Conservation (phyloP, 2,888 invertebrate genomes). For the Pherbina coryleti region DNA sequence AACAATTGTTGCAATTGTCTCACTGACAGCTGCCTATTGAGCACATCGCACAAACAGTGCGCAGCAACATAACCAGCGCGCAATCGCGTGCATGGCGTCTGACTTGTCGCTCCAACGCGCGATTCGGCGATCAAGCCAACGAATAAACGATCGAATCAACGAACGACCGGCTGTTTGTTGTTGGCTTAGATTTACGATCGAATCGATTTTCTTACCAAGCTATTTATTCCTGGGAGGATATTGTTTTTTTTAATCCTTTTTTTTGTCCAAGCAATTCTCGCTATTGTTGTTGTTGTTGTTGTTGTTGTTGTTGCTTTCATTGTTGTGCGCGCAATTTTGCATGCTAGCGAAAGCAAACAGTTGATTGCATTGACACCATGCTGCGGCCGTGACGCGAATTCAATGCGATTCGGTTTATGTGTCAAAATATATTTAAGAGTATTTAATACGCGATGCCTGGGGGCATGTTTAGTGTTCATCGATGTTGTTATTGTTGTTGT, state of each 20-base stretch:
- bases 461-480: not conserved
- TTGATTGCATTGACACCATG: conserved; percentile 13
- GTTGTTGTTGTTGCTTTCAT: not conserved
- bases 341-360: not conserved
- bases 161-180: no score
- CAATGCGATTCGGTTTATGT: not conserved
- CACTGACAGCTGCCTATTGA: conserved; percentile 31
- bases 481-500: not conserved
- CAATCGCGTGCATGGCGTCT: conserved; percentile 29
- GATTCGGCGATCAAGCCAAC: not conserved
- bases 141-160: not conserved
- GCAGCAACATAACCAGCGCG: not conserved
- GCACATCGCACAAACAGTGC: not conserved
- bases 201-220: not conserved
- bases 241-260: not conserved
- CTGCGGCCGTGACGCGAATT: not conserved
- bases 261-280: not conserved
- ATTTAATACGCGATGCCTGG: not conserved
- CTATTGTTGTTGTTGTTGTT: not conserved
- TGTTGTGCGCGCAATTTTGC: not conserved
- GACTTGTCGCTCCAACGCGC: not conserved
- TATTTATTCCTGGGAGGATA: no score
- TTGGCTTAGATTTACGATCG: not conserved
- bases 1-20: conserved; percentile 25
- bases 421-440: conserved; percentile 7